Conservation (phyloP, 1,140 invertebrate genomes). For the Pemphigus obesinymphae region DNA sequence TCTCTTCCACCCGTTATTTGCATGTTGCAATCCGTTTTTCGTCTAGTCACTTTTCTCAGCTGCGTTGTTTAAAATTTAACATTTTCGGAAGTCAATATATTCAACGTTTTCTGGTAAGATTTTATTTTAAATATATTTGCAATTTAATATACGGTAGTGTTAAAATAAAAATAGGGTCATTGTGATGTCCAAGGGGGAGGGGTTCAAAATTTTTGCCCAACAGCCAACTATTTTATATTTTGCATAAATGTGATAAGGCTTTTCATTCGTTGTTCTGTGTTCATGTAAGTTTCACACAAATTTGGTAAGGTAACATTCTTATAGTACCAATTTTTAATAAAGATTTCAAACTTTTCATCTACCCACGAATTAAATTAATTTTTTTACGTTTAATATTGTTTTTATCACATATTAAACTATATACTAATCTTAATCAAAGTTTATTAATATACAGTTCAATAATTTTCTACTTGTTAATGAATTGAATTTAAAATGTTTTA, state of each 20-base stretch:
- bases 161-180: no score
- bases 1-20: neutral
- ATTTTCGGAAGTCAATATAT: neutral
- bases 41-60: conserved; percentile 32
- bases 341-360: no score
- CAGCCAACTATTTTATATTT: neutral
- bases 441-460: no score
- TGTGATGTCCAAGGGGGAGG: neutral
- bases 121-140: neutral
- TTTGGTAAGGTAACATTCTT: neutral
- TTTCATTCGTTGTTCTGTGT: neutral
- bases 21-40: conserved; percentile 32
- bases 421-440: no score
- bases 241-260: neutral
- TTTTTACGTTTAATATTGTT: no score
- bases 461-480: no score
- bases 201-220: neutral
- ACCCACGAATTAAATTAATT: no score
- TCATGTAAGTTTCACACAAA: neutral
- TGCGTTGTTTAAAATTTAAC: neutral
- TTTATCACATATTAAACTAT: no score
- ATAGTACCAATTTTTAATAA: no score
- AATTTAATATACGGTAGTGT: neutral
- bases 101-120: conserved; percentile 9
- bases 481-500: no score